Conservation (phyloP, 2,113 vertebrate species). For the Plotosus lineatus region DNA sequence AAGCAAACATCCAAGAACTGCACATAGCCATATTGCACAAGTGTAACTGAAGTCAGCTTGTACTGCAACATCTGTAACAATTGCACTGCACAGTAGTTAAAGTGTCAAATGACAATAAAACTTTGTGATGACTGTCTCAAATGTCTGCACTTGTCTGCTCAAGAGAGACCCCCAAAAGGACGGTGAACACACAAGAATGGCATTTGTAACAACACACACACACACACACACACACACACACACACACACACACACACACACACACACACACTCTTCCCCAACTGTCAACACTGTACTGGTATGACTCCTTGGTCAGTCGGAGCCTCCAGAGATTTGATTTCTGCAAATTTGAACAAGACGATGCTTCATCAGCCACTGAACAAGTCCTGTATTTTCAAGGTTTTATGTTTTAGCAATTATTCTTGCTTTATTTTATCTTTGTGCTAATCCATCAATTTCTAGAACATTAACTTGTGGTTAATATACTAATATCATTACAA, state of each 20-base stretch:
- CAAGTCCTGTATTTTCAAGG: background rate
- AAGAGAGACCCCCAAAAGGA: conserved; percentile 17
- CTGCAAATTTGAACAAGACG: background rate
- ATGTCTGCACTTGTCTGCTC: conserved; percentile 11
- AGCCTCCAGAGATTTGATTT: conserved; percentile 31
- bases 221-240: background rate
- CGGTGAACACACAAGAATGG: conserved; percentile 2
- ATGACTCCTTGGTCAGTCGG: conserved; percentile 31
- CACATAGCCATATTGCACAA: background rate
- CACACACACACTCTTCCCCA: background rate
- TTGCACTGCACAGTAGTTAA: background rate
- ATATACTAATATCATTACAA: background rate
- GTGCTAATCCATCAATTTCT: background rate
- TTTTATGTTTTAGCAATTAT: background rate
- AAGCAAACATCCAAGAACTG: background rate
- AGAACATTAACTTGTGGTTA: background rate
- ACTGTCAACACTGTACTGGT: conserved; percentile 29
- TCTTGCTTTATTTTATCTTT: too few relatives aligned
- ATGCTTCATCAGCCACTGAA: background rate
- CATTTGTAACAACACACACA: conserved; percentile 19
- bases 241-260: conserved; percentile 12
- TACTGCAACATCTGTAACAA: background rate
- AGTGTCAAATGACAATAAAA: background rate
- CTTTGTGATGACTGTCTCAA: conserved; percentile 3
- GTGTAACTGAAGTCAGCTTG: background rate